A percentile compares a stretch with the other conserved stretches of the same genome.
Conservation (phyloP, 2,888 invertebrate species). For the Scaptomyza cyrtandrae region DNA sequence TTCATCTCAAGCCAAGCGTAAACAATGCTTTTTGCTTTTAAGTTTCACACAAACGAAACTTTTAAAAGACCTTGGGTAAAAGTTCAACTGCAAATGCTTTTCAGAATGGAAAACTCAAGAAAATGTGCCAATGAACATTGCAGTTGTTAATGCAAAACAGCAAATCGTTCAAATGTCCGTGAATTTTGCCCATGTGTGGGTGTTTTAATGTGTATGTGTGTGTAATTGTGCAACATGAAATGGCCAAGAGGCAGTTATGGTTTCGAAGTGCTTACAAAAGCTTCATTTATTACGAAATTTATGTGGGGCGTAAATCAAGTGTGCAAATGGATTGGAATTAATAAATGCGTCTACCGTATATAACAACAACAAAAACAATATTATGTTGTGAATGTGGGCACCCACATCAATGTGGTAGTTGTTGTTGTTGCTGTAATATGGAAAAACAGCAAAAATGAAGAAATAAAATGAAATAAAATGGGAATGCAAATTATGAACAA, state of each 20-base stretch:
- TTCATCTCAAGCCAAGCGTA: neutral
- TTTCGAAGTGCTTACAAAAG: constrained; percentile 55
- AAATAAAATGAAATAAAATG: constrained; percentile 4
- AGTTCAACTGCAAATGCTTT: constrained; percentile 22
- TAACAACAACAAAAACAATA: constrained; percentile 17
- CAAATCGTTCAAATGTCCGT: constrained; percentile 56
- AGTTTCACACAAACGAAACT: neutral
- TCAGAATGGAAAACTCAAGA: constrained; percentile 9
- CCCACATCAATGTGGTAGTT: neutral
- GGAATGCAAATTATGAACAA: constrained; percentile 37
- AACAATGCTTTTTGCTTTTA: neutral
- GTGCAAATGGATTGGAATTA: constrained; percentile 82
- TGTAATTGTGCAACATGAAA: constrained; percentile 27
- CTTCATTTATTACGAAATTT: constrained; percentile 77
- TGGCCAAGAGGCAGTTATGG: constrained; percentile 50
- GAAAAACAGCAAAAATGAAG: neutral
- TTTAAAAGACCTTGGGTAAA: neutral
- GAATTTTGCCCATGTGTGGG: neutral
- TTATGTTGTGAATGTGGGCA: constrained; percentile 2
- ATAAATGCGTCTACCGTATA: constrained; percentile 72
- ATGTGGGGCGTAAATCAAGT: constrained; percentile 79
- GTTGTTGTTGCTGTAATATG: constrained; percentile 49
- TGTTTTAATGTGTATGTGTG: constrained; percentile 10
- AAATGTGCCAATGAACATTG: constrained; percentile 51
- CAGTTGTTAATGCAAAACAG: constrained; percentile 68